Base-by-base conservation (phyloP, 1,140 invertebrate species). In the Stegodyphus dumicola region DNA sequence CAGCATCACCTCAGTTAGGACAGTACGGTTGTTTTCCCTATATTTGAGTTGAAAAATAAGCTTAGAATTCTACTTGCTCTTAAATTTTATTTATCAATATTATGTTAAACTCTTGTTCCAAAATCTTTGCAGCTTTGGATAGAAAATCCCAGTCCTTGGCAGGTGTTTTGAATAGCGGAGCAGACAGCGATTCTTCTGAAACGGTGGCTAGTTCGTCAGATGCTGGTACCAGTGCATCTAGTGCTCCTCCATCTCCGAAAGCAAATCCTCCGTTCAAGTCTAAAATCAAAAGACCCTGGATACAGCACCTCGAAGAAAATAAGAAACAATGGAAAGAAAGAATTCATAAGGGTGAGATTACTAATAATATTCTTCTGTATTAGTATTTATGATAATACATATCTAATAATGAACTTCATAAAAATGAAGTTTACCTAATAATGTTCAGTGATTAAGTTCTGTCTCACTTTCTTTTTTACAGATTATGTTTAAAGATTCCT, bases 321-420 rank as follows among this genome's bases (percentile, higher is more conserved):
- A 97, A 97, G 90, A 92, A 92, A 86, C 94, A 94, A 88, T 98
- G 96, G 96, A 96, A 96, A 90, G 95, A 96, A 88, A 94, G 95
- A 90, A 95, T 95, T 73, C 92, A 94, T 66, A 94, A 94, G 93
- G 96, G 95, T 95, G 71, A 13, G 33, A 33, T 1, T 33, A 33
- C 33, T 48, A 60, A 65, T 64, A n/a, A 6, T 18, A 33, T 9
- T 15, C 71, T 51, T 51, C 33, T 33, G 1, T 33, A 3, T 33
- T 33, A 33, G 33, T 33, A 33, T 33, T 33, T 33, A 33, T 33
- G 33, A 33, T 33, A 33, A 33, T 33, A 3, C 3, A 33, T 33
- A 33, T 3, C 33, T 33, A 3, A 33, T 33, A 33, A 33, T 33
- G 33, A 33, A 33, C 33, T 33, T 33, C 33, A 33, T 33, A 33